phyloP scores from a whole-genome alignment of 1,140 invertebrate genomes.

The Paraescarpia echinospica region DNA sequence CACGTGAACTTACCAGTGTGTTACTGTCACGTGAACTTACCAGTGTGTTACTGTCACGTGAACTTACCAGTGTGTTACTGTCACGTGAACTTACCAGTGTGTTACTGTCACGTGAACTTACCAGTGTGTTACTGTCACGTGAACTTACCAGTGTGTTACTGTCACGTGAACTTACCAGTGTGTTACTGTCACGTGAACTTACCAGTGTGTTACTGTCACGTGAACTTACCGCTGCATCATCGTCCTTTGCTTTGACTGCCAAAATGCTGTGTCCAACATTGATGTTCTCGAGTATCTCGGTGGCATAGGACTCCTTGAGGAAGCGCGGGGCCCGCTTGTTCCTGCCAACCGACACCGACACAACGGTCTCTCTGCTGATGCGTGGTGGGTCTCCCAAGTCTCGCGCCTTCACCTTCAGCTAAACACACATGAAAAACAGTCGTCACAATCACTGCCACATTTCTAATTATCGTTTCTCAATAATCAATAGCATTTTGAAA shows the following conservation, averaged over 20 bases:
- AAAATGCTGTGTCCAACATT: slow-evolving; percentile 28
- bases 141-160: background rate
- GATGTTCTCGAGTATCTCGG: slow-evolving; percentile 30
- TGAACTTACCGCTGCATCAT: slow-evolving; percentile 27
- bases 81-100: too few relatives aligned
- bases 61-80: background rate
- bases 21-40: too few relatives aligned
- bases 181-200: too few relatives aligned
- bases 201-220: too few relatives aligned
- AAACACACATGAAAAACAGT: background rate
- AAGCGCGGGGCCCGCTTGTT: slow-evolving; percentile 43
- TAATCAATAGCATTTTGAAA: too few relatives aligned
- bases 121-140: background rate
- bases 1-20: too few relatives aligned
- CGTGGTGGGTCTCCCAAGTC: slow-evolving; percentile 15
- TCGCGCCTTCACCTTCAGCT: slow-evolving; percentile 11
- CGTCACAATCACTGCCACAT: too few relatives aligned
- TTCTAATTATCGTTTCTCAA: too few relatives aligned
- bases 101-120: too few relatives aligned
- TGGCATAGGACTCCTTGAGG: slow-evolving; percentile 32
- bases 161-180: background rate
- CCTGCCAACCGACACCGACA: slow-evolving; percentile 35
- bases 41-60: background rate
- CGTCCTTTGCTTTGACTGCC: slow-evolving; percentile 34
- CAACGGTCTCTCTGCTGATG: background rate